phyloP scores from a whole-genome alignment of 2,113 vertebrate genomes.

The Poeciliopsis prolifica region DNA sequence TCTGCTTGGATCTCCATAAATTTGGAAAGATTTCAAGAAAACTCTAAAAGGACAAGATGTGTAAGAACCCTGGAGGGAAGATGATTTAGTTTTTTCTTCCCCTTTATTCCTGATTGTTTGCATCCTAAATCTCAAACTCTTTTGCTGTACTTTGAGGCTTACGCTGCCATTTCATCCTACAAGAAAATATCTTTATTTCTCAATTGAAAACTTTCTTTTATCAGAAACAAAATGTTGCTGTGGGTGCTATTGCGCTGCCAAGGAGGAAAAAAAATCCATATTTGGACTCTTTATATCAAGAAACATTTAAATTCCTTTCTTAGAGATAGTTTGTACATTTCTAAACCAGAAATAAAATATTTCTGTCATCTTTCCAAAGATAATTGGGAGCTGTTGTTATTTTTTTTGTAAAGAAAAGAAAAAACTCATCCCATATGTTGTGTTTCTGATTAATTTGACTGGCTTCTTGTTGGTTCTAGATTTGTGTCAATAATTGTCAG shows the following conservation, averaged over 20 bases:
- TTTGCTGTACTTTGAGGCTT: neutral
- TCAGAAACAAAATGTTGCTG: neutral
- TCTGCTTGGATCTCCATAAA: too few relatives aligned
- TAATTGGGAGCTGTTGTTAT: slow-evolving; percentile 16
- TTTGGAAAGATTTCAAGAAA: too few relatives aligned
- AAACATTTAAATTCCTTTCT: slow-evolving; percentile 18
- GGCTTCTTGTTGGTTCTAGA: slow-evolving; percentile 34
- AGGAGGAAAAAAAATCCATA: neutral
- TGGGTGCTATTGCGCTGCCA: neutral
- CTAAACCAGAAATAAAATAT: neutral
- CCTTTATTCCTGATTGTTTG: too few relatives aligned
- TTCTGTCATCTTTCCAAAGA: slow-evolving; percentile 18
- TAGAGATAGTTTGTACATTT: slow-evolving; percentile 3
- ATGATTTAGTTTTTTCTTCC: too few relatives aligned
- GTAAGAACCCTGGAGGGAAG: too few relatives aligned
- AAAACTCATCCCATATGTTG: slow-evolving; percentile 1
- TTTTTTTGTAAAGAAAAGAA: neutral
- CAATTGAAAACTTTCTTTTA: neutral
- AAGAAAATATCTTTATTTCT: neutral
- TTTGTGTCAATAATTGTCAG: slow-evolving; percentile 25
- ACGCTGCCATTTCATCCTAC: neutral
- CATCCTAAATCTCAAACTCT: too few relatives aligned
- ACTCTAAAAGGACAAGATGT: too few relatives aligned
- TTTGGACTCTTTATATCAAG: neutral
- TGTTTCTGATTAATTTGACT: slow-evolving; percentile 41